These are phyloP conservation scores for Campylomormyrus tamandua DNA, from an alignment of 2,113 vertebrate genomes.

Conservation along the genomic window DNA sequence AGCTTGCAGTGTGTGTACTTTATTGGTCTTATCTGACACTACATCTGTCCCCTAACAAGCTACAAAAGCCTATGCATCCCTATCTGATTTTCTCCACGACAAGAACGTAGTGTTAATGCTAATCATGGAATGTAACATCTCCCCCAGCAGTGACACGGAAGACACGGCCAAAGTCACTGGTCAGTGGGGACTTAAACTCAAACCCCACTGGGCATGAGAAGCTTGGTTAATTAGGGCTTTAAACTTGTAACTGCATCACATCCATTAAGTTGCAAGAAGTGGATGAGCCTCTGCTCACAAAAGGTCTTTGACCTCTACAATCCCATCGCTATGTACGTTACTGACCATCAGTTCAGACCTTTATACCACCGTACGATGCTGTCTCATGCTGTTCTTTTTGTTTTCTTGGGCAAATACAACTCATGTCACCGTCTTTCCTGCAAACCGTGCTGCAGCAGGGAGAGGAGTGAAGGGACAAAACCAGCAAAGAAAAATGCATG, in stretches of 20 bases:
- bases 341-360: neutral
- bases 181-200: neutral
- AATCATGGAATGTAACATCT: neutral
- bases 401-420: neutral
- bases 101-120: neutral
- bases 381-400: neutral
- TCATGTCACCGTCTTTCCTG: neutral
- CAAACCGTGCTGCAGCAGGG: neutral
- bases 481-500: neutral
- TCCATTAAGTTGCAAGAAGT: neutral
- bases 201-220: neutral
- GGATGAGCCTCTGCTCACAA: neutral
- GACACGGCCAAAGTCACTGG: neutral
- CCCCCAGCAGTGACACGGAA: neutral
- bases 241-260: neutral
- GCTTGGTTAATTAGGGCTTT: neutral
- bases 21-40: constrained; percentile 55
- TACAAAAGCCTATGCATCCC: constrained; percentile 36
- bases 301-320: neutral
- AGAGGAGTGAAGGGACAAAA: neutral
- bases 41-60: constrained; percentile 63
- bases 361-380: neutral
- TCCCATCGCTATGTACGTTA: neutral
- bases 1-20: constrained; percentile 3
- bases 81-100: constrained; percentile 35